Base-by-base conservation (phyloP, 1,140 invertebrate genomes). In the Helicoverpa zea region DNA sequence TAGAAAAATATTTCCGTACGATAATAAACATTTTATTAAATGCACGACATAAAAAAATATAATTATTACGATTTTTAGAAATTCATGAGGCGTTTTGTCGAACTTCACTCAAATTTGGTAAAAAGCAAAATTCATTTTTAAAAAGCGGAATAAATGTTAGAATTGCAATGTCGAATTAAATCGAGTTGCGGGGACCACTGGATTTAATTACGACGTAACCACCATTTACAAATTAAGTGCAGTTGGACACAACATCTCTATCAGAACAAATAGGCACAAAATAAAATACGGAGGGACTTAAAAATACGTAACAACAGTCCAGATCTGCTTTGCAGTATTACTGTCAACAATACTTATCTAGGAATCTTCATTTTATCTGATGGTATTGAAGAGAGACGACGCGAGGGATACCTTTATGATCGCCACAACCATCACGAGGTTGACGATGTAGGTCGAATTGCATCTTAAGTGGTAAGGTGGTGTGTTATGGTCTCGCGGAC, bases 391-490 rank as follows among this genome's bases (percentile, higher is more conserved):
- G 89, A 94, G 92, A 75, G 94, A 95, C 80, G 94, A 95, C 51
- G 94, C 89, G 82, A 95, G 91, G 73, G 92, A 94, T 83, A 94
- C 94, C 91, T 95, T 95, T 84, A 95, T 90, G 81, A 95, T 95
- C 82, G 94, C 93, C 59, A 95, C 92, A 75, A 95, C 94, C 94
- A 95, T 94, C 86, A 95, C 92, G 77, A 95, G 88, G 89, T 95
- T 95, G 86, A 94, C 94, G 90, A 95, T 95, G 93, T 95, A 94
- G 89, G 94, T 95, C 94, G 94, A 95, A 95, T 95, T 94, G 94
- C 94, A 95, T 95, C 94, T 95, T 94, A 95, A 95, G 88, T 95
- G 91, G 91, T 93, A 95, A 90, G 92, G 94, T 95, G 94, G 92
- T 93, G 91, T 88, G 86, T 89, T 92, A 91, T 90, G 89, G 84